Evolutionary conservation across 2,113 vertebrate species (phyloP).

Genomic region (Apteryx owenii): DNA sequence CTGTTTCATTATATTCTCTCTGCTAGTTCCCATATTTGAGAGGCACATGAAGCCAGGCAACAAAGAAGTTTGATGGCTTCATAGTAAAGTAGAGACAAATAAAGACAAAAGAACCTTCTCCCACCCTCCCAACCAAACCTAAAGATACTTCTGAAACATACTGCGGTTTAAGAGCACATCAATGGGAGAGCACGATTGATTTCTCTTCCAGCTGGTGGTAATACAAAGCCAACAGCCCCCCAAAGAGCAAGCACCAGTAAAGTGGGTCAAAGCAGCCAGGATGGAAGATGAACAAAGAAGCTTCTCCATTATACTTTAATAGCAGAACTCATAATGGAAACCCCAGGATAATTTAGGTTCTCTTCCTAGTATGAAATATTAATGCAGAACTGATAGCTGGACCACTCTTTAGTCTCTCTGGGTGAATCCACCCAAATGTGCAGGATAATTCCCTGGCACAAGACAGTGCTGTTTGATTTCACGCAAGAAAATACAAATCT

Average conservation of each 20-base stretch:
- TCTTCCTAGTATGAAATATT: not conserved
- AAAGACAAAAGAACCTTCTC: not conserved
- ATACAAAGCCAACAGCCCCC: not conserved
- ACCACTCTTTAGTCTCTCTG: not conserved
- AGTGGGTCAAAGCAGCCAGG: not conserved
- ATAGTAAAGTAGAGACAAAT: conserved; percentile 1
- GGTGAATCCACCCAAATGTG: not conserved
- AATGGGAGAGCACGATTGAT: not conserved
- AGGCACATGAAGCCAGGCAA: not conserved
- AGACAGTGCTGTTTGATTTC: not conserved
- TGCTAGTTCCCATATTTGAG: not conserved
- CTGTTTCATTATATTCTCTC: conserved; percentile 7
- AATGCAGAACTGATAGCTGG: not conserved
- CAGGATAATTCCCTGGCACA: not conserved
- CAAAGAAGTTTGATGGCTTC: not conserved
- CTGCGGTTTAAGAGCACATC: not conserved
- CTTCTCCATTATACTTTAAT: not conserved
- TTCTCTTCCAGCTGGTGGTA: not conserved
- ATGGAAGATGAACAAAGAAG: not conserved
- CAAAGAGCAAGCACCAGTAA: not conserved
- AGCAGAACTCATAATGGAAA: not conserved
- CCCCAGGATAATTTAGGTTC: not conserved
- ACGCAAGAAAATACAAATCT: not conserved
- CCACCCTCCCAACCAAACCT: not conserved
- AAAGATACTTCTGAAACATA: not conserved